phyloP scores from a whole-genome alignment of 2,797 vertebrate species.

The Notamacropus eugenii region DNA sequence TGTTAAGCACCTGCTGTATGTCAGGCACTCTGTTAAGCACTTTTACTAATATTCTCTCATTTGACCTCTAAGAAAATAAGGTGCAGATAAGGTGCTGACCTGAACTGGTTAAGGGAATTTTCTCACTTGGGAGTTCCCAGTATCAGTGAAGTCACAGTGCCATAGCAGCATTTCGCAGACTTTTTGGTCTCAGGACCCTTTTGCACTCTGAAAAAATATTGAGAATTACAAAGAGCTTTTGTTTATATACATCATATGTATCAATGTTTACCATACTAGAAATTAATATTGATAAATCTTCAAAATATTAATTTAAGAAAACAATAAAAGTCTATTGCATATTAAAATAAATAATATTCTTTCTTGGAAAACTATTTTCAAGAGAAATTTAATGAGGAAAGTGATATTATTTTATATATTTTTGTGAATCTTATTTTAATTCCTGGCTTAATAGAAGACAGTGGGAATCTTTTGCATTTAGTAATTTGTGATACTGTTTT shows the following conservation, averaged over 20 bases:
- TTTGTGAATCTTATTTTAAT: not conserved
- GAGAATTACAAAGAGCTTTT: not conserved
- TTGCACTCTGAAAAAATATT: not conserved
- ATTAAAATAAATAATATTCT: not conserved
- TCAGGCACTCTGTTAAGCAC: constrained; percentile 1
- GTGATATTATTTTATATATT: not conserved
- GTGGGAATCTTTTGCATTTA: not conserved
- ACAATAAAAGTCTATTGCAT: not conserved
- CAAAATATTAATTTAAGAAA: not conserved
- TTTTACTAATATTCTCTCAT: constrained; percentile 19
- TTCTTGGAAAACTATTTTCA: not conserved
- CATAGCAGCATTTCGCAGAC: not conserved
- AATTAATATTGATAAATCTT: not conserved
- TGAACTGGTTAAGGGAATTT: not conserved
- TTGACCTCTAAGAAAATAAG: constrained; percentile 34
- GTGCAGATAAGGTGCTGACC: not conserved
- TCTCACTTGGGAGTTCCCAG: not conserved
- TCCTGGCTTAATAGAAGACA: not conserved
- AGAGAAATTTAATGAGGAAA: not conserved
- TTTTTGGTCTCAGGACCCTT: not conserved
- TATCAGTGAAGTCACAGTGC: not conserved
- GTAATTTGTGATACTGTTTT: not conserved
- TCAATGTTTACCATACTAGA: not conserved
- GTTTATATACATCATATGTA: not conserved
- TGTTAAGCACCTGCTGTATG: not conserved